Base-by-base conservation (phyloP, 2,113 vertebrate species). In the Phaethon lepturus region DNA sequence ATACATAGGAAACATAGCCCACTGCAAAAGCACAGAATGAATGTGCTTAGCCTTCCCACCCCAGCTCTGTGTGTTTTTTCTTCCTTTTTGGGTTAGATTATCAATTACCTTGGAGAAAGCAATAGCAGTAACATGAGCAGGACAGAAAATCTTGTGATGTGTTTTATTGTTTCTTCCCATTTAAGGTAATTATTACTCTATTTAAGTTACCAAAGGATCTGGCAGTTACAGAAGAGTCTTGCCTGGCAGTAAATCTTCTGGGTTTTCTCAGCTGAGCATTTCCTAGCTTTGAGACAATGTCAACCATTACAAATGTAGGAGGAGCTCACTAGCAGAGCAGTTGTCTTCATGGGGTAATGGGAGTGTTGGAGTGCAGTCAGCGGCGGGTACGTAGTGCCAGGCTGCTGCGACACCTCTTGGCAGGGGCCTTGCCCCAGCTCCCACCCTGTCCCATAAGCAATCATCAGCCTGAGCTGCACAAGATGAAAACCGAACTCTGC, bases 351-450 rank as follows among this genome's bases (percentile, higher is more conserved):
- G 9, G 76, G 19, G 11, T 19, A 16, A 2, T 7, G 40, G 45
- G 12, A 33, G 24, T 2, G 9, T 12, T 52, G 75, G 31, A 11
- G 26, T 3, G 13, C 17, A 0, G 18, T 10, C 62, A 9, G 52
- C 64, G 13, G 15, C 0, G 2, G 9, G 24, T 31, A 4, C 0
- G 0, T 40, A 9, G 18, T 11, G 24, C 9, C 24, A 23, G 60
- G 35, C 63, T 45, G 35, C 50, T 24, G 18, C 0, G 0, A 4
- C 1, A 3, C 8, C 44, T 56, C 52, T 69, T 8, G 47, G 5
- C 13, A 33, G 16, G 9, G 25, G 1, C 31, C 44, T 47, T 68
- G 40, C 8, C 56, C 63, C 9, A 0, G 17, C 49, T 53, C 78
- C 49, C 19, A 10, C 45, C 29, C n/a, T 4, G 22, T 10, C 29